These are phyloP conservation scores for Elysia chlorotica DNA, from an alignment of 1,140 invertebrate genomes.

Conservation along the genomic window DNA sequence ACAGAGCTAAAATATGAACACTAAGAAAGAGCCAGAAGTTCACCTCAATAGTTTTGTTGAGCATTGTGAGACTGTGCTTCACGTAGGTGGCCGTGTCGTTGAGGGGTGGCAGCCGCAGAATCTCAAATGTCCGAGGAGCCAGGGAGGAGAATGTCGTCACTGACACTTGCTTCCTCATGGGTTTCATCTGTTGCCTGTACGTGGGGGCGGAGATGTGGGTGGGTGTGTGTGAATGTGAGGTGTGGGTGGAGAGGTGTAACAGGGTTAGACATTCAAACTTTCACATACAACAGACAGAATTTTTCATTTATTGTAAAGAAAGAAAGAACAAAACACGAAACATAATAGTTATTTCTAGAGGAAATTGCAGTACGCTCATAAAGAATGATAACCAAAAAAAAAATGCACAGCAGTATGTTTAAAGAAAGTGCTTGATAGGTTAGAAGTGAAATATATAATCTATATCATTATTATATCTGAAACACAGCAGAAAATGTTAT, in stretches of 20 bases:
- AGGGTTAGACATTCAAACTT: no score
- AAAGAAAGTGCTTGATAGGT: no score
- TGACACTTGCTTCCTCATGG: slow-evolving; percentile 29
- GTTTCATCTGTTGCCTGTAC: slow-evolving; percentile 21
- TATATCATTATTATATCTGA: no score
- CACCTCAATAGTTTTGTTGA: slow-evolving; percentile 32
- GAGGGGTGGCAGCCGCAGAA: slow-evolving; percentile 29
- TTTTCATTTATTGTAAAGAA: no score
- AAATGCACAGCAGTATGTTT: no score
- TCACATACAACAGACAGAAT: no score
- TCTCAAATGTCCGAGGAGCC: slow-evolving; percentile 19
- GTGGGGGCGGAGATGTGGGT: neutral
- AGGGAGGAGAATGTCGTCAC: slow-evolving; percentile 28
- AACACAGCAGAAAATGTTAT: no score
- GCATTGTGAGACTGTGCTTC: slow-evolving; percentile 22
- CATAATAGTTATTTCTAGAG: neutral
- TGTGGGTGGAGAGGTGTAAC: no score
- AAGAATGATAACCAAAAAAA: neutral
- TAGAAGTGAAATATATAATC: no score
- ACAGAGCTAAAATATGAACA: neutral
- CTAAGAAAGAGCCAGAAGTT: neutral
- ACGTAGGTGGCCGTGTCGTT: slow-evolving; percentile 27
- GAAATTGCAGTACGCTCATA: neutral
- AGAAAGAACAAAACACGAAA: neutral
- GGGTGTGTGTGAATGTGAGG: neutral